Conservation (phyloP, 2,113 vertebrate genomes). For the Ceyx margarethae region DNA sequence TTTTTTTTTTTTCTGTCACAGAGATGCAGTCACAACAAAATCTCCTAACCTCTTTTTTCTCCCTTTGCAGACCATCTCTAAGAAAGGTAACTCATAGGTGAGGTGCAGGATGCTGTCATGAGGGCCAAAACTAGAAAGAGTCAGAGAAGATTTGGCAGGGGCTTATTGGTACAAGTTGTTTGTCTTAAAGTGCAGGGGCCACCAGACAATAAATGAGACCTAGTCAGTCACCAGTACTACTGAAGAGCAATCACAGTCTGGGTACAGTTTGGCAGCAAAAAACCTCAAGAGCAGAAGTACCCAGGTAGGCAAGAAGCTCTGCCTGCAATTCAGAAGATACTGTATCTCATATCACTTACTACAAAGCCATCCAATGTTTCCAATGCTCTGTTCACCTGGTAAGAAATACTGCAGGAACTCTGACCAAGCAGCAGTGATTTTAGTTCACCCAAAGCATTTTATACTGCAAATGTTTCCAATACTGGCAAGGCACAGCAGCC, state of each 20-base stretch:
- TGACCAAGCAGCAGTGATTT: rapidly evolving
- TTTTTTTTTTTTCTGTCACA: background rate
- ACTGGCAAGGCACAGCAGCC: background rate
- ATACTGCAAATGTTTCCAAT: background rate
- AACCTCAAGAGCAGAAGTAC: background rate
- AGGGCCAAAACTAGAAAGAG: background rate
- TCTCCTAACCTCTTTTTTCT: background rate
- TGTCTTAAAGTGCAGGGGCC: background rate
- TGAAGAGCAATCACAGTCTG: background rate
- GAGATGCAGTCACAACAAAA: background rate
- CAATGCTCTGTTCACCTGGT: background rate
- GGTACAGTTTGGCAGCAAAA: background rate
- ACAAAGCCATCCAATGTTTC: background rate
- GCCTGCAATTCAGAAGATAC: background rate
- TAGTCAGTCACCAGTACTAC: background rate
- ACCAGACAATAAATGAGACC: background rate
- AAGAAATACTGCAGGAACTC: background rate
- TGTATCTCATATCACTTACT: background rate
- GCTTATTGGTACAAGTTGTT: background rate
- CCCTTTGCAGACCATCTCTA: background rate
- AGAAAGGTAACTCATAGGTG: background rate
- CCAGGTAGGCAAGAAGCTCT: background rate
- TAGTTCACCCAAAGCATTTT: background rate
- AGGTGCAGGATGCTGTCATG: background rate
- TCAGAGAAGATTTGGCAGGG: background rate